A percentile compares a stretch with the other conserved stretches of the same genome.
phyloP scores from a whole-genome alignment of 2,113 vertebrate species.

The Etia nguti region DNA sequence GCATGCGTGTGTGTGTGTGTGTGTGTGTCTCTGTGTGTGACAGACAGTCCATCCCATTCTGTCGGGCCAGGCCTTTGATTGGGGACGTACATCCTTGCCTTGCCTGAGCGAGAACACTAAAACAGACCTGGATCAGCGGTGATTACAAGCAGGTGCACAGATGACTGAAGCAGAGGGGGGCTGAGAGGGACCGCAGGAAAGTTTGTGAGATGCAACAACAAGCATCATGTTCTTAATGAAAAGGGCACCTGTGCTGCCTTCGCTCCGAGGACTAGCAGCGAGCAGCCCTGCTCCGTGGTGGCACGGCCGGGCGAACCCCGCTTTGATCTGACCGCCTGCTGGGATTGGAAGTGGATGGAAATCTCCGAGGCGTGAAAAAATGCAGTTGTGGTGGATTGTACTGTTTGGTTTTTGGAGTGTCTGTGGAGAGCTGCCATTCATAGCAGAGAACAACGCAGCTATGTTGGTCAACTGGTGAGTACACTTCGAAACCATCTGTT shows the following conservation, averaged over 20 bases:
- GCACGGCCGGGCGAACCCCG: conserved; percentile 19
- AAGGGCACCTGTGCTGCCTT: conserved; percentile 18
- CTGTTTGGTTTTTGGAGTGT: conserved; percentile 77
- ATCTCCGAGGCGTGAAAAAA: conserved; percentile 56
- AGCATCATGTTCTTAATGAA: conserved; percentile 52
- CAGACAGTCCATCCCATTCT: conserved; percentile 73
- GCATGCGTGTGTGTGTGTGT: conserved; percentile 48
- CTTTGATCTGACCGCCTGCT: conserved; percentile 45
- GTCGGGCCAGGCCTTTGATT: conserved; percentile 66
- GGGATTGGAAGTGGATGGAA: conserved; percentile 43
- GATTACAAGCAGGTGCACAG: conserved; percentile 49
- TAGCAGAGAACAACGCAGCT: conserved; percentile 87
- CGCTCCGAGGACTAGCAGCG: conserved; percentile 37
- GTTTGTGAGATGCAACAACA: conserved; percentile 40
- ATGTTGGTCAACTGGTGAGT: conserved; percentile 95
- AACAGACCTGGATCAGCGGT: conserved; percentile 22
- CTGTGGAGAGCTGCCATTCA: conserved; percentile 84
- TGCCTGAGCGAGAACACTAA: conserved; percentile 12
- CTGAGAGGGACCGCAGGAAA: conserved; percentile 43
- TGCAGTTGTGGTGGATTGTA: conserved; percentile 82
- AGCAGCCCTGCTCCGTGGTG: conserved; percentile 37
- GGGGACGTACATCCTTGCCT: conserved; percentile 36
- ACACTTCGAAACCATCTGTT: conserved; percentile 30
- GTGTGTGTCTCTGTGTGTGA: conserved; percentile 34
- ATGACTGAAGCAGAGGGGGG: conserved; percentile 43